phyloP scores from a whole-genome alignment of 2,888 invertebrate genomes.

The Osmoderma eremita region DNA sequence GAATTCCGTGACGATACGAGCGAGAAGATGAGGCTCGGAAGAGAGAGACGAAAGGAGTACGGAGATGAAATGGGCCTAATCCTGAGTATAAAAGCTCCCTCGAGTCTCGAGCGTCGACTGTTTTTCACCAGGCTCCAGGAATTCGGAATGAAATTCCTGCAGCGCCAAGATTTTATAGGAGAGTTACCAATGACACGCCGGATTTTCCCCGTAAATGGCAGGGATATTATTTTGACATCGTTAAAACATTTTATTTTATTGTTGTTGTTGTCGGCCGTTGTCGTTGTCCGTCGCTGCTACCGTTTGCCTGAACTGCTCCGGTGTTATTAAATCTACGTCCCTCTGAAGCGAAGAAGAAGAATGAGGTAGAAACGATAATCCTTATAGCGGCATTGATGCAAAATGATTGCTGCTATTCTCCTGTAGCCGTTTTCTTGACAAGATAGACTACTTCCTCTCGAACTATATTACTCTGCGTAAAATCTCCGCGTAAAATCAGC shows the following conservation, averaged over 20 bases:
- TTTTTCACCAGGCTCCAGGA: slow-evolving; percentile 51
- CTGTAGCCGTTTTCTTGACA: not conserved
- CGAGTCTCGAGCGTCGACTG: slow-evolving; percentile 51
- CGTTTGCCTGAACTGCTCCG: slow-evolving; percentile 12
- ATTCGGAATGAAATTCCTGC: slow-evolving; percentile 51
- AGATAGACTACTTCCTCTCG: not conserved
- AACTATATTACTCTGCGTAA: not conserved
- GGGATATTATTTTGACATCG: slow-evolving; percentile 55
- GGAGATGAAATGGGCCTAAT: slow-evolving; percentile 53
- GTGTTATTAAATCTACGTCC: slow-evolving; percentile 40
- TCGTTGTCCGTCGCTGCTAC: slow-evolving; percentile 31
- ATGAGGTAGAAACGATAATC: slow-evolving; percentile 28
- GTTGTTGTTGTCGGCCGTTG: slow-evolving; percentile 42
- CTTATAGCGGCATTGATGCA: slow-evolving; percentile 2
- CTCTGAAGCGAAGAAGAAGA: slow-evolving; percentile 13
- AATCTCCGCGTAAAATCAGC: no score
- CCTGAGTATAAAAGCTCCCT: slow-evolving; percentile 55
- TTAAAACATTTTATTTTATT: slow-evolving; percentile 56
- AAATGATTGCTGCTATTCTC: slow-evolving; percentile 1
- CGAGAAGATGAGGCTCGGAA: slow-evolving; percentile 1
- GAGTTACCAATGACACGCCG: slow-evolving; percentile 55
- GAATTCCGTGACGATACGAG: slow-evolving; percentile 9
- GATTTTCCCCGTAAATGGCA: slow-evolving; percentile 52
- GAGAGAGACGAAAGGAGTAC: slow-evolving; percentile 45
- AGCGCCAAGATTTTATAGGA: slow-evolving; percentile 50